Conservation (phyloP, 2,797 vertebrate species). For the Pipistrellus nathusii region DNA sequence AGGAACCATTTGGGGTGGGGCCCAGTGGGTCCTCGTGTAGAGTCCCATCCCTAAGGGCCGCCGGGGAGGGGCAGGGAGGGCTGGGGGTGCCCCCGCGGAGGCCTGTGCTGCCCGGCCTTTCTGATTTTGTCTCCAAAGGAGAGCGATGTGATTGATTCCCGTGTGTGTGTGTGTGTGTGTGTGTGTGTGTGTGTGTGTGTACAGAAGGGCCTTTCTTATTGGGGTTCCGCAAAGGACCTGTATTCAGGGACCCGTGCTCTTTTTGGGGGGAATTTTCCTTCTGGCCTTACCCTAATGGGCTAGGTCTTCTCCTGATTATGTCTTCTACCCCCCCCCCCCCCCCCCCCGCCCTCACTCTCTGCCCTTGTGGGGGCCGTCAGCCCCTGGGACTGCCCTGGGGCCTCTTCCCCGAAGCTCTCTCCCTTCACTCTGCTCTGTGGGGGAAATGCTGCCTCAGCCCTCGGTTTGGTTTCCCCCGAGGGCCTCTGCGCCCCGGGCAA, state of each 20-base stretch:
- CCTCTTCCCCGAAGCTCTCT: background rate
- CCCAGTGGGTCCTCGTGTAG: constrained; percentile 20
- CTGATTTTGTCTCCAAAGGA: constrained; percentile 88
- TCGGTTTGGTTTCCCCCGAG: background rate
- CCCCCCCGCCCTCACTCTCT: background rate
- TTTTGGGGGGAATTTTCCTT: background rate
- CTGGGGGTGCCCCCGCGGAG: constrained; percentile 9
- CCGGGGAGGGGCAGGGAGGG: background rate
- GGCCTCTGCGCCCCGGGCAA: background rate
- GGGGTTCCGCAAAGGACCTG: constrained; percentile 62
- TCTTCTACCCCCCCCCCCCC: background rate
- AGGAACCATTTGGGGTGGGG: constrained; percentile 62
- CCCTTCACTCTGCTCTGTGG: background rate
- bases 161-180: constrained; percentile 49
- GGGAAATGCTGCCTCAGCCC: background rate
- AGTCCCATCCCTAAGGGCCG: constrained; percentile 30
- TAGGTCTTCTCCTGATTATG: background rate
- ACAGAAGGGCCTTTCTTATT: constrained; percentile 63
- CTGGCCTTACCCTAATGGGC: background rate
- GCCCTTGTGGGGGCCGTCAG: background rate
- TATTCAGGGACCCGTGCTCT: constrained; percentile 69
- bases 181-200: constrained; percentile 14
- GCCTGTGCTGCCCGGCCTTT: constrained; percentile 55
- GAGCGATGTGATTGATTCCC: constrained; percentile 74
- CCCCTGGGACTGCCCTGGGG: background rate